phyloP scores from a whole-genome alignment of 2,113 vertebrate genomes.

The Erpornis zantholeuca region DNA sequence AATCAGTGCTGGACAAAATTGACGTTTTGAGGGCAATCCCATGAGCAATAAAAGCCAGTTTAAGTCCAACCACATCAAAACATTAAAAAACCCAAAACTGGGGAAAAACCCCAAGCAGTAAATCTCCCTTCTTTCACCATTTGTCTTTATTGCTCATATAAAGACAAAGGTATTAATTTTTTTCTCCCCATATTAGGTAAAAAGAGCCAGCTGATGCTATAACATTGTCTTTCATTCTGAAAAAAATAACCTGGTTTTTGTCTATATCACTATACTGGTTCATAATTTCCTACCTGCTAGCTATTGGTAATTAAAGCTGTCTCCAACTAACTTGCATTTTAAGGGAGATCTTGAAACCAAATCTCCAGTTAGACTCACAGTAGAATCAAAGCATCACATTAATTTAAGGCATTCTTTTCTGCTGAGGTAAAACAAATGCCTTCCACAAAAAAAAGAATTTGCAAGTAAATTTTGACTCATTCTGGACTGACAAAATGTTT shows the following conservation, averaged over 20 bases:
- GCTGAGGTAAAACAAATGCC: background rate
- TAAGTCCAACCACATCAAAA: background rate
- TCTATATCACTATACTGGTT: background rate
- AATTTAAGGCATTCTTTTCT: background rate
- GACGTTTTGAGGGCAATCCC: background rate
- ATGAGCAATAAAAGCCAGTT: background rate
- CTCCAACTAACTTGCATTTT: background rate
- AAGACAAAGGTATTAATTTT: background rate
- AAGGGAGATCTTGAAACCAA: background rate
- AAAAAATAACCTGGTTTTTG: background rate
- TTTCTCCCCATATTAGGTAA: background rate
- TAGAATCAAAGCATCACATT: background rate
- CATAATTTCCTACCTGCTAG: background rate
- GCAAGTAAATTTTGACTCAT: background rate
- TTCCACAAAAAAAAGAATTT: background rate
- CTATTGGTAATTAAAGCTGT: background rate
- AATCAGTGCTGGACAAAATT: background rate
- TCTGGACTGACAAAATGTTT: background rate
- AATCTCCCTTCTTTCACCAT: background rate
- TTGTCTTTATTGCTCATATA: background rate
- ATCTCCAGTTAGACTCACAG: background rate
- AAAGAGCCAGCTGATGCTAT: background rate
- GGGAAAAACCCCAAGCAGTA: background rate
- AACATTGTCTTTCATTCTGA: background rate
- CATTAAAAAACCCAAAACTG: background rate